phyloP scores from a whole-genome alignment of 2,888 invertebrate species.

The Napeogenes inachia region DNA sequence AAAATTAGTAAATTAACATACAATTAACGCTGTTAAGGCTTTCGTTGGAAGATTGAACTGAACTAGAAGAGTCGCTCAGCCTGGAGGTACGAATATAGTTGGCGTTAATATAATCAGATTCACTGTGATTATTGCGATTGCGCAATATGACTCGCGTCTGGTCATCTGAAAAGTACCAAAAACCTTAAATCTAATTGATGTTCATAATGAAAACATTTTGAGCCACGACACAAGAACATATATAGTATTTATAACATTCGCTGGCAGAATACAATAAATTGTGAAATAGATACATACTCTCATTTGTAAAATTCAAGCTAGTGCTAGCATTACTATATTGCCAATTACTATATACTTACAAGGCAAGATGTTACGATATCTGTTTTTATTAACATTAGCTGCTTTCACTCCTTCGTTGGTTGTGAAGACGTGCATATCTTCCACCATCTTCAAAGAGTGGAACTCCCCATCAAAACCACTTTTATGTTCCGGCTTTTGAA shows the following conservation, averaged over 20 bases:
- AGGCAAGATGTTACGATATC: constrained; percentile 98
- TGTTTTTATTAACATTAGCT: constrained; percentile 93
- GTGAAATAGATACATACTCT: no score
- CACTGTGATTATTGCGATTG: constrained; percentile 75
- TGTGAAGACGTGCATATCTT: constrained; percentile 92
- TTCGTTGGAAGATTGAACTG: constrained; percentile 58
- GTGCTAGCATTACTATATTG: no score
- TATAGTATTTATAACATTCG: background rate
- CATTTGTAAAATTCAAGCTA: no score
- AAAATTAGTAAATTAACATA: constrained; percentile 36
- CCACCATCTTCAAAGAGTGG: constrained; percentile 93
- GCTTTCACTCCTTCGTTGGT: constrained; percentile 91
- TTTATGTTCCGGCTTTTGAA: constrained; percentile 40
- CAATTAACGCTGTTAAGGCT: constrained; percentile 60
- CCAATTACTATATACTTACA: constrained; percentile 66
- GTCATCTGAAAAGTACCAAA: constrained; percentile 78
- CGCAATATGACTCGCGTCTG: constrained; percentile 93
- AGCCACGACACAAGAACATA: no score
- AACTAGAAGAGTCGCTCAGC: constrained; percentile 44
- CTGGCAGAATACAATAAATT: background rate
- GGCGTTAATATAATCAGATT: constrained; percentile 96
- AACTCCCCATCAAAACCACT: constrained; percentile 95
- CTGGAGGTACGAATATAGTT: constrained; percentile 86
- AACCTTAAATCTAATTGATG: background rate
- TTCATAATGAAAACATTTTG: no score